phyloP scores from a whole-genome alignment of 2,888 invertebrate genomes.

The Philonicus albiceps region DNA sequence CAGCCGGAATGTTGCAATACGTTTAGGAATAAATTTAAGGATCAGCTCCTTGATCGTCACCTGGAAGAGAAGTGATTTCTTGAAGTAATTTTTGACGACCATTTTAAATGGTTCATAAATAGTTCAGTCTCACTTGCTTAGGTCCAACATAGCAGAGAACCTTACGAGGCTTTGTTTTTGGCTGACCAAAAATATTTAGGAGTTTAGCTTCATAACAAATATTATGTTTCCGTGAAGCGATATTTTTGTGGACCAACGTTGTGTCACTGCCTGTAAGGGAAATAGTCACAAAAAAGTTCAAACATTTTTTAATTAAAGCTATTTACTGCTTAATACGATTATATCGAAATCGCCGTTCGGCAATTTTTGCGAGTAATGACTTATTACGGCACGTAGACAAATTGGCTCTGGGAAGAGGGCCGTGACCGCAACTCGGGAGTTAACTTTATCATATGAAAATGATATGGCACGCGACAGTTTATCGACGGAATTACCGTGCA shows the following conservation, averaged over 20 bases:
- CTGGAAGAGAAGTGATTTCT: conserved; percentile 54
- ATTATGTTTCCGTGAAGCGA: conserved; percentile 83
- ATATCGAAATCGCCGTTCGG: conserved; percentile 93
- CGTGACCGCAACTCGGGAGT: conserved; percentile 78
- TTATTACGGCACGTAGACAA: conserved; percentile 82
- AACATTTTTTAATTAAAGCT: background rate
- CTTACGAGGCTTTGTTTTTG: conserved; percentile 77
- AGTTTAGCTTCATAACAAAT: conserved; percentile 87
- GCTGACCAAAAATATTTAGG: conserved; percentile 66
- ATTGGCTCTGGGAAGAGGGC: conserved; percentile 82
- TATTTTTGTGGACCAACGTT: conserved; percentile 85
- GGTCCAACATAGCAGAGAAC: conserved; percentile 91
- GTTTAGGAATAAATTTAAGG: conserved; percentile 90
- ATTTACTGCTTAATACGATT: conserved; percentile 86
- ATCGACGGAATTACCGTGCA: conserved; percentile 69
- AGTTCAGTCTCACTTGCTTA: conserved; percentile 70
- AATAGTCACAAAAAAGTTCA: background rate
- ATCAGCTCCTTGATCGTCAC: conserved; percentile 92
- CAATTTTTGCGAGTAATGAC: conserved; percentile 76
- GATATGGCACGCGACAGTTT: conserved; percentile 67
- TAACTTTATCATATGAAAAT: conserved; percentile 79
- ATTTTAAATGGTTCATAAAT: background rate
- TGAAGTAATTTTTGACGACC: conserved; percentile 28
- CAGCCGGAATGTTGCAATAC: conserved; percentile 88
- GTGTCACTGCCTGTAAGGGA: conserved; percentile 73